Percentiles rank a stretch among this genome's conserved stretches.
Evolutionary conservation across 2,888 invertebrate genomes (phyloP).

Genomic region (Onthophagus sagittarius): DNA sequence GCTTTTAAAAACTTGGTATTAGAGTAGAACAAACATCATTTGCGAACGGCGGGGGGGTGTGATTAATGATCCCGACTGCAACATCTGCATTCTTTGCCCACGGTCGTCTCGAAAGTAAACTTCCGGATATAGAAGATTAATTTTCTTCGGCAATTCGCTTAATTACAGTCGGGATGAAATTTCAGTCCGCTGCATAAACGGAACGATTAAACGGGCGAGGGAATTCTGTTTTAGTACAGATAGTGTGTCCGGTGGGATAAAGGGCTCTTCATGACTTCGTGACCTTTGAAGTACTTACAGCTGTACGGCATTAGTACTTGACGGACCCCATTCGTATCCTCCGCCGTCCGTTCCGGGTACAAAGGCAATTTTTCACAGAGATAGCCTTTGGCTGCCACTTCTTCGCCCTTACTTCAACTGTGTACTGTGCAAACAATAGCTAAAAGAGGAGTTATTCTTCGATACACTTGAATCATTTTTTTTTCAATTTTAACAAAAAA

Average conservation of each 20-base stretch:
- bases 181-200: background rate
- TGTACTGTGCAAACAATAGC: background rate
- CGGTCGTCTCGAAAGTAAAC: background rate
- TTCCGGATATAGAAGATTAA: background rate
- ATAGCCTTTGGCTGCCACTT: background rate
- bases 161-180: background rate
- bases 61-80: background rate
- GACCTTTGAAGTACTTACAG: conserved; percentile 8
- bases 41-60: background rate
- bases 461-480: background rate
- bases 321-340: background rate
- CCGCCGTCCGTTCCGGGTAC: background rate
- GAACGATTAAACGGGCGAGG: background rate
- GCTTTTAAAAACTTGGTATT: background rate
- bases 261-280: background rate
- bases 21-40: background rate
- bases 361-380: conserved; percentile 10
- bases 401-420: background rate
- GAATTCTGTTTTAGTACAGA: background rate
- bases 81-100: background rate
- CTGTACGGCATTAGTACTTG: conserved; percentile 11
- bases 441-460: background rate
- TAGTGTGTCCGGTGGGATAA: background rate
- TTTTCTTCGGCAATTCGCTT: background rate
- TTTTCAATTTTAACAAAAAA: background rate